phyloP scores from a whole-genome alignment of 2,888 invertebrate species.

The Erebia ligea region DNA sequence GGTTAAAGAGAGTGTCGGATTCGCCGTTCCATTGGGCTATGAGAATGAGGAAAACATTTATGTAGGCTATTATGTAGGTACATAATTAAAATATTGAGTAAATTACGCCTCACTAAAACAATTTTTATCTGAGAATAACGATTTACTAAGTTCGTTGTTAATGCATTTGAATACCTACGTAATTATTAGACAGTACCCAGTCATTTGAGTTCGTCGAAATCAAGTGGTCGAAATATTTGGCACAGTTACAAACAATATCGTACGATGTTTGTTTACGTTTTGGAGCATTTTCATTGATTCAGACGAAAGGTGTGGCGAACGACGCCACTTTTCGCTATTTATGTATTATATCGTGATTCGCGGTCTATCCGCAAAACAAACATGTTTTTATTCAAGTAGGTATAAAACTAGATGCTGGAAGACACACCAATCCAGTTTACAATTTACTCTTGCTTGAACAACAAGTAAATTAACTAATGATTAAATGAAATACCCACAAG shows the following conservation, averaged over 20 bases:
- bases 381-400: constrained; percentile 63
- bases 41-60: no score
- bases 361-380: constrained; percentile 47
- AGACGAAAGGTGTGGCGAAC: constrained; percentile 60
- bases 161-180: constrained; percentile 1
- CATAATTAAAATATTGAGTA: no score
- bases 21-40: no score
- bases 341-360: constrained; percentile 39
- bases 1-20: no score
- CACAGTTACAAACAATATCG: constrained; percentile 56
- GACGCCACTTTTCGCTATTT: constrained; percentile 36
- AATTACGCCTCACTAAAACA: neutral
- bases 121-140: neutral
- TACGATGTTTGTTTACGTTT: constrained; percentile 70
- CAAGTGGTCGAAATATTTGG: constrained; percentile 45
- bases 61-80: no score
- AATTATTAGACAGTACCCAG: neutral
- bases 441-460: constrained; percentile 41
- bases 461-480: constrained; percentile 31
- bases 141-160: neutral
- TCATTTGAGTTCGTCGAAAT: constrained; percentile 26
- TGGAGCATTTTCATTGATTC: constrained; percentile 50
- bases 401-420: constrained; percentile 54
- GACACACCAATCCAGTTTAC: constrained; percentile 43
- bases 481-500: neutral